Evolutionary conservation across 2,113 vertebrate genomes (phyloP).

Genomic region (Peromyscus maniculatus): DNA sequence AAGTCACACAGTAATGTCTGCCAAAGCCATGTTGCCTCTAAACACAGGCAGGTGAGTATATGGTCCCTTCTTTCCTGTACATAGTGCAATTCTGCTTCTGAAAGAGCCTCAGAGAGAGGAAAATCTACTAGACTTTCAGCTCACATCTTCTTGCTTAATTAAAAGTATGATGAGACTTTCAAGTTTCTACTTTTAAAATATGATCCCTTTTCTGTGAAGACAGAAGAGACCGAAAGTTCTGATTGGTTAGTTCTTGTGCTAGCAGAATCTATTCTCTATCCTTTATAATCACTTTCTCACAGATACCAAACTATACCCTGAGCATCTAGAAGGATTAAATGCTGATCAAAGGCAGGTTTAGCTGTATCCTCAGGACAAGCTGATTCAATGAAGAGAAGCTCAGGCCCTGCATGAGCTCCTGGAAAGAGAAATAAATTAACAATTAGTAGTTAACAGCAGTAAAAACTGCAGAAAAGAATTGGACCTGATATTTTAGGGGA

Average conservation of each 20-base stretch:
- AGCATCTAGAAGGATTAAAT: constrained; percentile 89
- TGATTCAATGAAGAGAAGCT: constrained; percentile 87
- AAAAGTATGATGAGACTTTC: neutral
- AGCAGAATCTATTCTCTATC: constrained; percentile 62
- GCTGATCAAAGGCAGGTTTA: constrained; percentile 93
- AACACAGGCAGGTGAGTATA: neutral
- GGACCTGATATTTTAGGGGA: constrained; percentile 45
- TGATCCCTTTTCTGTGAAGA: constrained; percentile 12
- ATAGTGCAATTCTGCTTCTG: neutral
- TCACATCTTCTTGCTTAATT: constrained; percentile 15
- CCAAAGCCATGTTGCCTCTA: neutral
- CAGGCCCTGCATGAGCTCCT: constrained; percentile 80
- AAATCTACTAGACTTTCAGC: neutral
- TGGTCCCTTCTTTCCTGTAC: neutral
- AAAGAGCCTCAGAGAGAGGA: neutral
- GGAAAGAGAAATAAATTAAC: constrained; percentile 87
- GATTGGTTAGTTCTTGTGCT: constrained; percentile 47
- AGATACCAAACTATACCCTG: constrained; percentile 84
- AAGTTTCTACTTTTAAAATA: neutral
- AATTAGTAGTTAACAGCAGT: constrained; percentile 80
- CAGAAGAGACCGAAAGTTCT: neutral
- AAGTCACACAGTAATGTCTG: neutral
- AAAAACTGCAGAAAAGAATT: constrained; percentile 68
- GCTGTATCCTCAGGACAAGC: constrained; percentile 89
- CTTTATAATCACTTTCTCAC: constrained; percentile 85